A percentile compares a stretch with the other conserved stretches of the same genome.
Conservation (phyloP, 2,113 vertebrate species). For the Pelodiscus sinensis region DNA sequence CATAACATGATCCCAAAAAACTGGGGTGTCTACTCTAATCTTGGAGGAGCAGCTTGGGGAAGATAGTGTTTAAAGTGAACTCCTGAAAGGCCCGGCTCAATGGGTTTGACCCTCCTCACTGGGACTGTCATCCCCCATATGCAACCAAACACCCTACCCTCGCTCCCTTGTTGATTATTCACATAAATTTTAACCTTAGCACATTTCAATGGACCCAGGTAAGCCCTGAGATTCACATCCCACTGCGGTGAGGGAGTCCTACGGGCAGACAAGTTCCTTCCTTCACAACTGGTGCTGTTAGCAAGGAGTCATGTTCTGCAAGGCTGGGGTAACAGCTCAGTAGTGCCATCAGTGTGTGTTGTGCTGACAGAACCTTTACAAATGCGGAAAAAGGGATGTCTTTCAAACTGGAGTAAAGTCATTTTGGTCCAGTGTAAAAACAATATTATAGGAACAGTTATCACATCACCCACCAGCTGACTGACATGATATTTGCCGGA, state of each 20-base stretch:
- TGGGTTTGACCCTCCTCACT: background rate
- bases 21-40: background rate
- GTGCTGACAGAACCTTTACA: background rate
- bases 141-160: background rate
- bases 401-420: background rate
- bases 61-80: background rate
- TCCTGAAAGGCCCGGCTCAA: background rate
- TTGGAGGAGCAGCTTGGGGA: background rate
- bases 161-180: background rate
- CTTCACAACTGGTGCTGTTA: background rate
- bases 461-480: background rate
- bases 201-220: background rate
- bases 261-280: background rate
- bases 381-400: background rate
- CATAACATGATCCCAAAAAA: background rate
- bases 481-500: background rate
- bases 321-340: background rate
- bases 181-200: background rate
- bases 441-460: background rate
- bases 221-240: background rate
- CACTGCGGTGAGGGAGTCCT: rapidly evolving
- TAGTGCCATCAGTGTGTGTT: background rate
- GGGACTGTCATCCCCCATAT: too few relatives aligned
- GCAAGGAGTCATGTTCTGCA: background rate
- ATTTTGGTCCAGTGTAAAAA: rapidly evolving